Evolutionary conservation across 2,113 vertebrate genomes (phyloP).

Genomic region (Grantiella picta): DNA sequence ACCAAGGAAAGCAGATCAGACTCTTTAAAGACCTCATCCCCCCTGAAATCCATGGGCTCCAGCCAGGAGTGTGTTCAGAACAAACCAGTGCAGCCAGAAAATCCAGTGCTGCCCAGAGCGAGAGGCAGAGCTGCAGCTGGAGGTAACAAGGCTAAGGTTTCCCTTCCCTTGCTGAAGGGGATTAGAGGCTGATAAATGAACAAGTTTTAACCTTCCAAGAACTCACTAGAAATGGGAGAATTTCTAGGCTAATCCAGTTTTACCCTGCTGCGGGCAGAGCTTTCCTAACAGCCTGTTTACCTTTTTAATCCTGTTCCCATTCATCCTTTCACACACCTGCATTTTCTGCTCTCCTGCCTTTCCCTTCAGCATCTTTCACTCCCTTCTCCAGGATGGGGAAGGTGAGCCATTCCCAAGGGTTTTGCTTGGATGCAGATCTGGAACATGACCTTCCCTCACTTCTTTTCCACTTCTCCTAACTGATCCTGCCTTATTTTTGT

Average conservation of each 20-base stretch:
- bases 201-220: not conserved
- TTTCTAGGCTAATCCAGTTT: not conserved
- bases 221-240: not conserved
- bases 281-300: not conserved
- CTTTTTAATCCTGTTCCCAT: not conserved
- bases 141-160: not conserved
- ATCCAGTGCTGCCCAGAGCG: not conserved
- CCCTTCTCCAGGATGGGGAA: not conserved
- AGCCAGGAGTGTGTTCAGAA: rapidly evolving
- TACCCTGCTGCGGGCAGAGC: not conserved
- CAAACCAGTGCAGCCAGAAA: not conserved
- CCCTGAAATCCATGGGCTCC: not conserved
- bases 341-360: not conserved
- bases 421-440: not conserved
- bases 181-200: not conserved
- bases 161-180: not conserved
- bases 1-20: not conserved
- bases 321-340: not conserved
- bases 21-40: not conserved
- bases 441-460: not conserved
- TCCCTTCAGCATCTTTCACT: not conserved
- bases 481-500: not conserved
- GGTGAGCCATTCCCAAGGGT: not conserved
- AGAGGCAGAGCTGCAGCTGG: not conserved
- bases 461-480: not conserved